These are phyloP conservation scores for Astropecten irregularis DNA, from an alignment of 53 echinoderm and acorn worm species.

Conservation along the genomic window DNA sequence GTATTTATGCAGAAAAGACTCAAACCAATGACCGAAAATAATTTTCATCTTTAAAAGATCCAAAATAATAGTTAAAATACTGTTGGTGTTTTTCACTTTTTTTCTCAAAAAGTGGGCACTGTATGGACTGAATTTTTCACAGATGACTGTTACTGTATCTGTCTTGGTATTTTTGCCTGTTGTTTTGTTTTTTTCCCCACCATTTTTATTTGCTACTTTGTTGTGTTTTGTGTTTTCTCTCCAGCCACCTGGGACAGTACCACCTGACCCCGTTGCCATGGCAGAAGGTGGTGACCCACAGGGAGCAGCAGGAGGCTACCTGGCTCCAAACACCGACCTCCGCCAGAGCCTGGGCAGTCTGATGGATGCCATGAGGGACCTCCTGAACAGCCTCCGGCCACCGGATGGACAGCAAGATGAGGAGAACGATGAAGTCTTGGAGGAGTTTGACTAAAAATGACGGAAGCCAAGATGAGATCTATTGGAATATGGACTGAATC, in stretches of 20 bases:
- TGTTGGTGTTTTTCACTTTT: too few relatives aligned
- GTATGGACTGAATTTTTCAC: too few relatives aligned
- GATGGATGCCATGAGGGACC: conserved; percentile 96
- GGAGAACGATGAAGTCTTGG: conserved; percentile 67
- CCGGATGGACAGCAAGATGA: conserved; percentile 49
- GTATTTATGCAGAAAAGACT: too few relatives aligned
- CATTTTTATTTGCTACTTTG: too few relatives aligned
- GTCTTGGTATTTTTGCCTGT: too few relatives aligned
- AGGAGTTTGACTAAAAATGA: conserved; percentile 62
- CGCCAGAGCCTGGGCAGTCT: conserved; percentile 76
- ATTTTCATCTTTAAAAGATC: too few relatives aligned
- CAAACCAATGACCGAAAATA: too few relatives aligned
- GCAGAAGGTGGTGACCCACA: conserved; percentile 12
- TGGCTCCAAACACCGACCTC: conserved; percentile 80
- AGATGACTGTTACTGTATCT: too few relatives aligned
- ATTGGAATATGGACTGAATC: not conserved
- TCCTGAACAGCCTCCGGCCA: conserved; percentile 73
- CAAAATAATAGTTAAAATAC: too few relatives aligned
- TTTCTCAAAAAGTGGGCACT: too few relatives aligned
- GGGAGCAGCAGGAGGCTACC: conserved; percentile 85
- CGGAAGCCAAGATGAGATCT: not conserved
- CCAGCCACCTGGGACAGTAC: conserved; percentile 71
- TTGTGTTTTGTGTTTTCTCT: too few relatives aligned
- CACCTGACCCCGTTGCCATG: not conserved
- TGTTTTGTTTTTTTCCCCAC: too few relatives aligned